Base-by-base conservation (phyloP, 2,797 vertebrate genomes). In the Syndactyla subalaris region DNA sequence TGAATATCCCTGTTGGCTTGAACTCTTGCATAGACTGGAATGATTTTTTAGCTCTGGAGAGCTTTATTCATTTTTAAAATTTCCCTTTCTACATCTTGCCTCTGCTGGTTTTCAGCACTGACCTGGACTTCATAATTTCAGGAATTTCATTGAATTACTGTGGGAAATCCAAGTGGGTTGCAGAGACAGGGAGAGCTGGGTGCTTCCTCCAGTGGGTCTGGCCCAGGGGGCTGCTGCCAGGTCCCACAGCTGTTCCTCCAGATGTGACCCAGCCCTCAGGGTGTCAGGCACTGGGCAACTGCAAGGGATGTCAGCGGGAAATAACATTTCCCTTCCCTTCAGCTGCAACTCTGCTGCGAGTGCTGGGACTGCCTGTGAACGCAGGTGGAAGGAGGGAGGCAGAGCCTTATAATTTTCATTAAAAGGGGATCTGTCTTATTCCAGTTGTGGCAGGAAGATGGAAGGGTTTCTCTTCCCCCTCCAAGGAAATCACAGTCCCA, bases 231-330 rank as follows among this genome's bases (percentile, higher is more conserved):
- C 41, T 72, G 46, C 45, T 90, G 51, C 46, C 73, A 32, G 65
- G 24, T 45, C 75, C 38, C 48, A 43, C 77, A 84, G 82, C 80
- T 85, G 91, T 24, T 91, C 11, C 62, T 57, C 55, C 67, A 88
- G 92, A 38, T 23, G 18, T 85, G 68, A 72, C 68, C 89, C 93
- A 49, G 62, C 77, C 68, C 63, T 57, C 2, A 1, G 61, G 24
- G 49, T 80, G 71, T 62, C 77, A 32, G 61, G 63, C 30, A 32
- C 55, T 2, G 14, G 22, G 45, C 8, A 27, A 14, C 9, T 29
- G 7, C 1, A 2, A 39, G 38, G 22, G 24, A 32, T 23, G 62
- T 43, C 73, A 48, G 48, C 1, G 4, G 61, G 72, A 70, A 75
- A 24, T 1, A 49, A 29, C 55, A 22, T 43, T 76, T 48, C 24